Evolutionary conservation across 2,797 vertebrate genomes (phyloP).

Genomic region (Melanotaenia pygmaea): DNA sequence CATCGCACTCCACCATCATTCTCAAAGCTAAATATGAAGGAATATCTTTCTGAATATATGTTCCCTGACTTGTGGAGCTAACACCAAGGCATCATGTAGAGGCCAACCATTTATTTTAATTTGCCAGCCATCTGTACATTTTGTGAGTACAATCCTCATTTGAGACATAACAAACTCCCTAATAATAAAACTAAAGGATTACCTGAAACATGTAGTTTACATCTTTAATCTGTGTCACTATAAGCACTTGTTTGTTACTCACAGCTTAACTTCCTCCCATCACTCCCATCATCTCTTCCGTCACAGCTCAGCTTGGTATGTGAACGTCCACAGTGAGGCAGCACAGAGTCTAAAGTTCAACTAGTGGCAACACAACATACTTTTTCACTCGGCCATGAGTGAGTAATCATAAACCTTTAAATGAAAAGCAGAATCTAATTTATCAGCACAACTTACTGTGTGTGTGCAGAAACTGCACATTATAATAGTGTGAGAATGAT

Average conservation of each 20-base stretch:
- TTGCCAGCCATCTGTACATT: not conserved
- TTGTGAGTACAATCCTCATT: not conserved
- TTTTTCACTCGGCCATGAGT: conserved; percentile 5
- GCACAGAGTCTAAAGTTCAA: conserved; percentile 38
- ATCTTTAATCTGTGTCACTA: not conserved
- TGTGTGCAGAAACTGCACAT: not conserved
- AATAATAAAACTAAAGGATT: not conserved
- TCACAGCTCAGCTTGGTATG: not conserved
- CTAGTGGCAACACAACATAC: conserved; percentile 14
- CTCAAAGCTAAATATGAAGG: not conserved
- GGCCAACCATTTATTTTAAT: not conserved
- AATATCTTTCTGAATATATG: not conserved
- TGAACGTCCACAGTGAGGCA: conserved; percentile 63
- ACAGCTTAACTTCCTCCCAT: not conserved
- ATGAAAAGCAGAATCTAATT: conserved; percentile 2
- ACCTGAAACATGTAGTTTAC: no score
- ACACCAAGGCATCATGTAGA: not conserved
- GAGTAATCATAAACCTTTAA: not conserved
- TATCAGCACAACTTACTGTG: not conserved
- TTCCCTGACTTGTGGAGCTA: not conserved
- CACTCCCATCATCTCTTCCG: not conserved
- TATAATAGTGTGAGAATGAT: not conserved
- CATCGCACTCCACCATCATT: not conserved
- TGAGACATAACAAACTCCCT: not conserved
- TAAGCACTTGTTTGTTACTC: not conserved